Evolutionary conservation across 2,888 invertebrate species (phyloP), one percentile per base, ranked within the genome.

Genomic region (Parnassius smintheus): DNA sequence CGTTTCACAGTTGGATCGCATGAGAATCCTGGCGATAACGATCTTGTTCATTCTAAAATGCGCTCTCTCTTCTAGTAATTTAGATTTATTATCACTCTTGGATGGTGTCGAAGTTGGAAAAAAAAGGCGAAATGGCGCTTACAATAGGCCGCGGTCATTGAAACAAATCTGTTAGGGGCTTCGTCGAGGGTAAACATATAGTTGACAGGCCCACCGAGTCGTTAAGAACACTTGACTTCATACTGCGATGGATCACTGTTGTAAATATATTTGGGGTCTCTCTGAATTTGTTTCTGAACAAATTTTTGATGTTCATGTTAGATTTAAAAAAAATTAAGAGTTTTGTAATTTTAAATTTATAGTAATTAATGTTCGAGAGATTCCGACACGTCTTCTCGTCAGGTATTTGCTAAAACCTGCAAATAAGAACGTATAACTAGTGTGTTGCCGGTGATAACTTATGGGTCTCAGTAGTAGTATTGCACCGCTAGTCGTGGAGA

Each of bases 61-160:
- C 42, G 70, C 76, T 69, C 60, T 77, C 66, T 48, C 10, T 2
- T 2, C 12, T 45, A 2, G 2, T 0, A 0, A 0, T 10, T 70
- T 68, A 49, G 66, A 71, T 72, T 55, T 10, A 59, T 46, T 64
- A 66, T 81, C 2, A n/a, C 11, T 58, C 64, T 58, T 9, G 10
- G 45, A 22, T 3, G 9, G 1, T 35, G 25, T 56, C 53, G 64
- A 65, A 72, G 71, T 67, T 75, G 68, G 73, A 72, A 79, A 81
- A 81, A 75, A 80, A 82, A 76, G 76, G 80, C 78, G 77, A 82
- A 87, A 87, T 85, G 83, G 80, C 76, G 82, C 83, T 77, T 82
- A 82, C 82, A 85, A 85, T 85, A 79, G 81, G 71, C 74, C 73
- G 76, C 75, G 75, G 75, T 68, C 74, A 76, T 84, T 82, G 83